Conservation (phyloP, 2,888 invertebrate species). For the Lepas anatifera region DNA sequence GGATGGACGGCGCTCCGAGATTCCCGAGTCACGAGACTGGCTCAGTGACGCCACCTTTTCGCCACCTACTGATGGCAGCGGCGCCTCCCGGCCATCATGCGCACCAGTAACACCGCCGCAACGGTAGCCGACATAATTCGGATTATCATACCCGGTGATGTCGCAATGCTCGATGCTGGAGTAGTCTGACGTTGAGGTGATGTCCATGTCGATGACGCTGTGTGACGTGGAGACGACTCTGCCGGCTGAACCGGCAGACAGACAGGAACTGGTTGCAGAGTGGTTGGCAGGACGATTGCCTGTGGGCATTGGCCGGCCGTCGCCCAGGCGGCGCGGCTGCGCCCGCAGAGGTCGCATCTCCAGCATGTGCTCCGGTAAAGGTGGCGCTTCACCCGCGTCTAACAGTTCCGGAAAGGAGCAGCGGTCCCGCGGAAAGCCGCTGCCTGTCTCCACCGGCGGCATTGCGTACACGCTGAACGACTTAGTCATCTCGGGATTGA, state of each 20-base stretch:
- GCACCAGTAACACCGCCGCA: too few species aligned
- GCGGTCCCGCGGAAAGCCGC: constrained; percentile 14
- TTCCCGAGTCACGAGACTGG: neutral
- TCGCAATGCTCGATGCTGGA: constrained; percentile 10
- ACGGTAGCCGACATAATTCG: neutral
- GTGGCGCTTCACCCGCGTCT: neutral
- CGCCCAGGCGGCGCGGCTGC: neutral
- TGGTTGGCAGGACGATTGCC: neutral
- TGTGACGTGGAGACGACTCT: neutral
- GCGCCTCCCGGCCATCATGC: neutral
- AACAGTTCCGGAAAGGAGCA: constrained; percentile 19
- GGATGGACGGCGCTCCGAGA: neutral
- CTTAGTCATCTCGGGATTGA: constrained; percentile 34
- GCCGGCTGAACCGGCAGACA: neutral
- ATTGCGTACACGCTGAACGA: constrained; percentile 38
- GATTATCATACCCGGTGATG: constrained; percentile 3
- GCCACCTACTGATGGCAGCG: neutral
- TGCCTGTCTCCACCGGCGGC: constrained; percentile 40
- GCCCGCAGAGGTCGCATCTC: too few species aligned
- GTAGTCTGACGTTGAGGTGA: neutral
- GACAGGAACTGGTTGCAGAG: neutral
- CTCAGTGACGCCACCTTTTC: neutral
- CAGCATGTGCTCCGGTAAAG: neutral
- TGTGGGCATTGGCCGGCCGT: neutral
- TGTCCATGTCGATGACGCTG: too few species aligned